Conservation (phyloP, 2,113 vertebrate species). For the Dolichallabes microphthalmus region DNA sequence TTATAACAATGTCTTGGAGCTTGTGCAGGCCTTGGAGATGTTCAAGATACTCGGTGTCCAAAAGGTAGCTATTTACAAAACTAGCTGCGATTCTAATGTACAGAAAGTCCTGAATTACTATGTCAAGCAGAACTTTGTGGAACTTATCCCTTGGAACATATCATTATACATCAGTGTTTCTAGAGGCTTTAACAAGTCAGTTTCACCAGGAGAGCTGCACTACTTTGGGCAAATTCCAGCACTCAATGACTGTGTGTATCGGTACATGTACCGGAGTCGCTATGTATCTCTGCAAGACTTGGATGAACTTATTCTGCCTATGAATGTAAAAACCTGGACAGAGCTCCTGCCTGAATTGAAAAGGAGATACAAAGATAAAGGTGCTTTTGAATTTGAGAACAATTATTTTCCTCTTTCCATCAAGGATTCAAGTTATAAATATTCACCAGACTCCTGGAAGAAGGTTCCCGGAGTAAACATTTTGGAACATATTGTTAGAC, state of each 20-base stretch:
- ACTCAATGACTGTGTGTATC: conserved; percentile 66
- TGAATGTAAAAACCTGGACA: conserved; percentile 62
- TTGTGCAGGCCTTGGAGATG: conserved; percentile 74
- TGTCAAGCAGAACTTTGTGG: conserved; percentile 58
- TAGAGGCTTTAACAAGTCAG: conserved; percentile 33
- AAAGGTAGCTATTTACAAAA: conserved; percentile 72
- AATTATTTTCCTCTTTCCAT: conserved; percentile 59
- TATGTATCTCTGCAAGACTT: conserved; percentile 70
- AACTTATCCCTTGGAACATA: conserved; percentile 73
- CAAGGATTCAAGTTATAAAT: accelerated
- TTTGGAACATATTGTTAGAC: conserved; percentile 63
- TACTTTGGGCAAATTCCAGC: conserved; percentile 65
- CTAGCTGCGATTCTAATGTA: conserved; percentile 63
- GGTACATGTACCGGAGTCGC: conserved; percentile 65
- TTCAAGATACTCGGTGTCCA: conserved; percentile 69
- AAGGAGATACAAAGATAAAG: conserved; percentile 30
- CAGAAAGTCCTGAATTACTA: conserved; percentile 73
- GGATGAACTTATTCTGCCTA: conserved; percentile 73
- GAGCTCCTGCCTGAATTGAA: conserved; percentile 65
- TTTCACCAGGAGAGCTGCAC: conserved; percentile 62
- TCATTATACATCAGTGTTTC: conserved; percentile 62
- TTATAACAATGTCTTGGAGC: conserved; percentile 70
- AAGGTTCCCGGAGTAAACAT: conserved; percentile 66
- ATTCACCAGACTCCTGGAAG: conserved; percentile 55
- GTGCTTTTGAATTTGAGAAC: conserved; percentile 70